These are phyloP conservation scores for Arctia plantaginis DNA, from an alignment of 2,888 invertebrate genomes.

Conservation along the genomic window DNA sequence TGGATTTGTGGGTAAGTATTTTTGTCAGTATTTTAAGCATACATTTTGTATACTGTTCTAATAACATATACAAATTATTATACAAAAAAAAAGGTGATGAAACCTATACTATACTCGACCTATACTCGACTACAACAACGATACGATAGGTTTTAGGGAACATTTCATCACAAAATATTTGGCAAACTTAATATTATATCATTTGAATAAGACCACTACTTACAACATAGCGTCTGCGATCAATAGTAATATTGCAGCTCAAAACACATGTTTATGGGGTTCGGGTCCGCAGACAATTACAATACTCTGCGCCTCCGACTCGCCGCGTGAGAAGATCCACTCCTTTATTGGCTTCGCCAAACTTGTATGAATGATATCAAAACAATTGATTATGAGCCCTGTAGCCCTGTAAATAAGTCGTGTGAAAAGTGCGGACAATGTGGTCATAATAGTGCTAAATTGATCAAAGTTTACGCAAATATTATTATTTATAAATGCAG, in stretches of 20 bases:
- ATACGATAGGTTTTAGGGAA: not conserved
- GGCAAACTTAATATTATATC: not conserved
- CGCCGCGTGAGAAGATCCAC: conserved; percentile 64
- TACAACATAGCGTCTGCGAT: conserved; percentile 12
- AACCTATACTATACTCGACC: too few species aligned
- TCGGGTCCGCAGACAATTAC: conserved; percentile 65
- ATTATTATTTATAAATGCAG: conserved; percentile 64
- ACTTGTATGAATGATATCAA: conserved; percentile 9
- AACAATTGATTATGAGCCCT: conserved; percentile 20
- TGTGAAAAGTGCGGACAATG: not conserved
- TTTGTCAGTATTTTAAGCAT: not conserved
- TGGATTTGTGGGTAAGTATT: conserved; percentile 5
- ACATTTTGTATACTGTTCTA: not conserved
- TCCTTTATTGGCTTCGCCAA: conserved; percentile 46
- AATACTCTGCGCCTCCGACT: conserved; percentile 54
- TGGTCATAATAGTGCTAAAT: conserved; percentile 46
- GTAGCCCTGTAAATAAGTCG: conserved; percentile 1
- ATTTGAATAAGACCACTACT: conserved; percentile 18
- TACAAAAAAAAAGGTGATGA: too few species aligned
- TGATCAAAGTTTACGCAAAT: conserved; percentile 62
- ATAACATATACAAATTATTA: not conserved
- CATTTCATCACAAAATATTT: not conserved
- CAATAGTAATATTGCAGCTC: conserved; percentile 61
- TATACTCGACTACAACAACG: not conserved
- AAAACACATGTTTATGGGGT: conserved; percentile 62